phyloP scores from a whole-genome alignment of 2,888 invertebrate species.

The Habrosyne pyritoides region DNA sequence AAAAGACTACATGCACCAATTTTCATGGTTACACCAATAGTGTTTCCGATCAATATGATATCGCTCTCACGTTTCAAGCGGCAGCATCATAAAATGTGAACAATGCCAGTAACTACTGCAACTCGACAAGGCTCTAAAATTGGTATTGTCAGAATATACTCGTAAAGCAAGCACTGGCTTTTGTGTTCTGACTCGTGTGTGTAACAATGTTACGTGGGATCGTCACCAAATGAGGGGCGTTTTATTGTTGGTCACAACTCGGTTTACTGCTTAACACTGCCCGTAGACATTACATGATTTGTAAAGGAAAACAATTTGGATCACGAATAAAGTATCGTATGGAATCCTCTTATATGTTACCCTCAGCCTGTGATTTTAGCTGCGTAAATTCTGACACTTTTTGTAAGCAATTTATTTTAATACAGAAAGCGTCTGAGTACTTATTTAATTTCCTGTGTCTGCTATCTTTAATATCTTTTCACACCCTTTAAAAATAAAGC shows the following conservation, averaged over 20 bases:
- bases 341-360: neutral
- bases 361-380: neutral
- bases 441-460: conserved; percentile 16
- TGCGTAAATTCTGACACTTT: neutral
- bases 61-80: conserved; percentile 41
- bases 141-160: conserved; percentile 67
- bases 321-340: neutral
- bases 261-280: conserved; percentile 4
- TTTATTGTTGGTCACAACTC: conserved; percentile 32
- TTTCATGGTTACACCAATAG: conserved; percentile 23
- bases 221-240: conserved; percentile 49
- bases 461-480: conserved; percentile 4
- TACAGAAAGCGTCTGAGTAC: conserved; percentile 8
- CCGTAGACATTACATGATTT: neutral
- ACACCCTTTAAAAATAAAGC: conserved; percentile 12
- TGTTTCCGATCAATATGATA: conserved; percentile 29
- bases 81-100: conserved; percentile 60
- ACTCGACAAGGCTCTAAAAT: conserved; percentile 65
- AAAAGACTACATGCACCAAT: conserved; percentile 6
- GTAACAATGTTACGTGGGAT: conserved; percentile 60
- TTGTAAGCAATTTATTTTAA: conserved; percentile 8
- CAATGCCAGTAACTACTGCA: conserved; percentile 63
- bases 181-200: conserved; percentile 60
- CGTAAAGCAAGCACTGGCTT: conserved; percentile 63
- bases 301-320: neutral